Evolutionary conservation across 1,140 invertebrate species (phyloP).

Genomic region (Drosophila ambigua): DNA sequence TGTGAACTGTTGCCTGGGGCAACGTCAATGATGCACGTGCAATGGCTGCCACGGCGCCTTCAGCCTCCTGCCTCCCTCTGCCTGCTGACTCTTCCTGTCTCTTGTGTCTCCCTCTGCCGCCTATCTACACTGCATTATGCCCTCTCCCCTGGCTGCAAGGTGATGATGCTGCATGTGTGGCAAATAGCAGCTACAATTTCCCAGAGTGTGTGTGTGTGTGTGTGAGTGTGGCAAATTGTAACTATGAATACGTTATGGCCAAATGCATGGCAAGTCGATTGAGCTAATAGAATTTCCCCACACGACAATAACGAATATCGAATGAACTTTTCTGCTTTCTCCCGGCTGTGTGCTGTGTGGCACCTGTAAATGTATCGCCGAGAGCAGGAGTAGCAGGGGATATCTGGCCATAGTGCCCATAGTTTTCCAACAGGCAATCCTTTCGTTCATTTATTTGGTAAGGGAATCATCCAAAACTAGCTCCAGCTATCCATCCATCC

Average conservation of each 20-base stretch:
- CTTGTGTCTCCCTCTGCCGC: too few species aligned
- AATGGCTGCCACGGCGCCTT: slow-evolving; percentile 11
- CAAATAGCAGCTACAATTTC: too few species aligned
- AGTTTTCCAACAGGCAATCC: slow-evolving; percentile 3
- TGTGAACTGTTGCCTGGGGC: slow-evolving; percentile 48
- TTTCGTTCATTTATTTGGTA: too few species aligned
- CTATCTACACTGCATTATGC: slow-evolving; percentile 42
- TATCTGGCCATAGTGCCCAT: slow-evolving; percentile 38
- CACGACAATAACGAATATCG: neutral
- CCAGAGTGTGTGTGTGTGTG: too few species aligned
- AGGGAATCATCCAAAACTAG: slow-evolving; percentile 10
- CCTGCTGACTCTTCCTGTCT: slow-evolving; percentile 19
- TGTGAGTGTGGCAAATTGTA: neutral
- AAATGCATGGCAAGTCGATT: neutral
- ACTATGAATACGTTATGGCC: slow-evolving; percentile 34
- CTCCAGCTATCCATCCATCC: slow-evolving; percentile 4
- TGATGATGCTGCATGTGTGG: neutral
- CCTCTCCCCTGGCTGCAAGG: neutral
- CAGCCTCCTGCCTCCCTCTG: neutral
- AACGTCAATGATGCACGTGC: slow-evolving; percentile 66
- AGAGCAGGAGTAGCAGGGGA: slow-evolving; percentile 13
- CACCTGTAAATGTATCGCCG: neutral
- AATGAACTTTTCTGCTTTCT: too few species aligned
- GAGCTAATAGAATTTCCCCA: neutral
- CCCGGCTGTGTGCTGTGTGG: too few species aligned